These are phyloP conservation scores for Malachius bipustulatus DNA, from an alignment of 2,888 invertebrate species.

Conservation along the genomic window DNA sequence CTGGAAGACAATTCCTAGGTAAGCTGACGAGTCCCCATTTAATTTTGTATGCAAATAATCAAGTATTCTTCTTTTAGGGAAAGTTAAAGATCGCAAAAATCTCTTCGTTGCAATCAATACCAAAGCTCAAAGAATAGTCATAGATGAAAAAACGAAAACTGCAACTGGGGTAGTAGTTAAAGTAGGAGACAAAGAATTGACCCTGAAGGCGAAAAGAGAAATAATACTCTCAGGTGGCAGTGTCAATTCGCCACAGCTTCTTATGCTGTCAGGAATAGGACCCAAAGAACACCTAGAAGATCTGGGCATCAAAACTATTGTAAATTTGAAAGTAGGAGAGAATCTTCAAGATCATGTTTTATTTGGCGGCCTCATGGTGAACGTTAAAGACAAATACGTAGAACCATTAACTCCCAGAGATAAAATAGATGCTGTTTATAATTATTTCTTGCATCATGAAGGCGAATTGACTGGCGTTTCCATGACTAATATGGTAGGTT, in stretches of 20 bases:
- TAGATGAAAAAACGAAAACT: slow-evolving; percentile 36
- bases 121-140: slow-evolving; percentile 42
- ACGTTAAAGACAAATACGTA: slow-evolving; percentile 15
- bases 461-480: slow-evolving; percentile 40
- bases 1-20: slow-evolving; percentile 63
- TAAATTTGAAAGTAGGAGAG: slow-evolving; percentile 41
- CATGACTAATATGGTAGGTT: slow-evolving; percentile 39
- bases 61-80: too few relatives aligned
- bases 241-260: slow-evolving; percentile 53
- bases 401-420: slow-evolving; percentile 9
- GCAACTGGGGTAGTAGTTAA: slow-evolving; percentile 38
- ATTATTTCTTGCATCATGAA: slow-evolving; percentile 39
- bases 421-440: slow-evolving; percentile 29
- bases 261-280: slow-evolving; percentile 57
- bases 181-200: slow-evolving; percentile 26
- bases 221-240: slow-evolving; percentile 55
- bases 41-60: background rate
- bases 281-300: slow-evolving; percentile 40
- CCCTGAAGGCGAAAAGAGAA: slow-evolving; percentile 41
- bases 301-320: slow-evolving; percentile 36
- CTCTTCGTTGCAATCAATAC: slow-evolving; percentile 47
- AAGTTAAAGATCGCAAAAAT: slow-evolving; percentile 42
- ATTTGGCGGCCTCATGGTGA: slow-evolving; percentile 26
- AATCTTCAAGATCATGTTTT: slow-evolving; percentile 45
- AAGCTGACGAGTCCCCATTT: slow-evolving; percentile 23